These are phyloP conservation scores for Rhagonycha fulva DNA, from an alignment of 2,888 invertebrate genomes.

Conservation along the genomic window DNA sequence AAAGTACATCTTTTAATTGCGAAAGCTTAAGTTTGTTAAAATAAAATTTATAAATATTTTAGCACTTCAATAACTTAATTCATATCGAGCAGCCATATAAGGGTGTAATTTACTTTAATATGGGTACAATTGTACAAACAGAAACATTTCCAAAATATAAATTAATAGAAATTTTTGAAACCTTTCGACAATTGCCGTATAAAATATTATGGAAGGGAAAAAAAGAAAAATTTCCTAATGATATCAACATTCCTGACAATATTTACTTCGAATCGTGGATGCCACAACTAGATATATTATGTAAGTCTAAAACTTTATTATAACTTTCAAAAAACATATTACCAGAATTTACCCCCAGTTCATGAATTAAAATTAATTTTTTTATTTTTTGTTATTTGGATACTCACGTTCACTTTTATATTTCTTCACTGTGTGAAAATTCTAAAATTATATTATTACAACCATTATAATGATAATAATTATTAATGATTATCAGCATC, in stretches of 20 bases:
- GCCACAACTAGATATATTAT: conserved; percentile 61
- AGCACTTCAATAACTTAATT: conserved; percentile 41
- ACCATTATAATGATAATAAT: too few relatives aligned
- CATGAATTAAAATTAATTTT: too few relatives aligned
- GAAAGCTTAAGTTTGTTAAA: too few relatives aligned
- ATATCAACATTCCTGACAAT: conserved; percentile 54
- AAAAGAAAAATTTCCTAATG: conserved; percentile 54
- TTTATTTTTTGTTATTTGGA: too few relatives aligned
- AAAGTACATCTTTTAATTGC: too few relatives aligned
- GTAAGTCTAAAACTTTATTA: conserved; percentile 49
- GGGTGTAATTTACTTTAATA: conserved; percentile 62
- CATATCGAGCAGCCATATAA: conserved; percentile 34
- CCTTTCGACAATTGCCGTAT: conserved; percentile 59
- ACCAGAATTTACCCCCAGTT: too few relatives aligned
- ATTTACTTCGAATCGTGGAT: conserved; percentile 60
- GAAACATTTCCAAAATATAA: conserved; percentile 59
- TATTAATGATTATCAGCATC: too few relatives aligned
- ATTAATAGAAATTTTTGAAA: conserved; percentile 57
- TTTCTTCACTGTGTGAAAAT: too few relatives aligned
- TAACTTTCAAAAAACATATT: not conserved
- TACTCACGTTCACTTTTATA: too few relatives aligned
- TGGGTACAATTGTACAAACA: conserved; percentile 63
- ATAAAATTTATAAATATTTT: conserved; percentile 17
- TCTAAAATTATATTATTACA: too few relatives aligned
- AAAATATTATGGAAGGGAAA: conserved; percentile 62